Evolutionary conservation across 2,797 vertebrate genomes (phyloP), one percentile per base, ranked within the genome.

Genomic region (Sebastes matsubarae): DNA sequence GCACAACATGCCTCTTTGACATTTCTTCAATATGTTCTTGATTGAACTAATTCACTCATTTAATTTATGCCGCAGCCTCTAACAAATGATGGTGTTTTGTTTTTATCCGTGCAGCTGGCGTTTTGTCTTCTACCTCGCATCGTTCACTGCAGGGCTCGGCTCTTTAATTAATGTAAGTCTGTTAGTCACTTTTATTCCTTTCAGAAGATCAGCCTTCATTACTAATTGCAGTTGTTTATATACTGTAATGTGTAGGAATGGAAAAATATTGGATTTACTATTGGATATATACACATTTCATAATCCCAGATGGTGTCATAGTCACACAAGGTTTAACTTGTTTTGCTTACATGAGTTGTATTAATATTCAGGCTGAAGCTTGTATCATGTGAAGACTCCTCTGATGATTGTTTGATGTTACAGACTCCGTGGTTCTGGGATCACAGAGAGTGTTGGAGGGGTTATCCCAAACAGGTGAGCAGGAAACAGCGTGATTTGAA

Each of bases 351-450:
- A 8, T 20, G 20, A 9, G 24, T 54, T 5, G 42, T 60, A 22
- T 55, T 70, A 20, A 25, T 60, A 42, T 68, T 24, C 3, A 65
- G 36, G 6, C 3, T 10, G 36, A 20, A 32, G n/a, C 1, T 22
- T 34, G 18, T 32, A 59, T 81, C 13, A 38, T 46, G 24, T 72
- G 54, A 54, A 57, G 22, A 73, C 54, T 59, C 9, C 36, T 20
- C 25, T 77, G 65, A 42, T 55, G 24, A 4, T 50, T 58, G 4
- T 80, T 80, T 78, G 42, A 79, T 80, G n/a, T 89, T 88, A 4
- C 93, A 99, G 98, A 96, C 97, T 34, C 92, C 97, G 0, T 99
- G 98, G 98, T 90, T 99, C 84, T 99, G 97, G 98, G 95, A 96
- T 70, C 94, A 95, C 0, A 90, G 74, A 3, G 95, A 96, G 84